Base-by-base conservation (phyloP, 2,797 vertebrate species). In the Danio albolineatus region DNA sequence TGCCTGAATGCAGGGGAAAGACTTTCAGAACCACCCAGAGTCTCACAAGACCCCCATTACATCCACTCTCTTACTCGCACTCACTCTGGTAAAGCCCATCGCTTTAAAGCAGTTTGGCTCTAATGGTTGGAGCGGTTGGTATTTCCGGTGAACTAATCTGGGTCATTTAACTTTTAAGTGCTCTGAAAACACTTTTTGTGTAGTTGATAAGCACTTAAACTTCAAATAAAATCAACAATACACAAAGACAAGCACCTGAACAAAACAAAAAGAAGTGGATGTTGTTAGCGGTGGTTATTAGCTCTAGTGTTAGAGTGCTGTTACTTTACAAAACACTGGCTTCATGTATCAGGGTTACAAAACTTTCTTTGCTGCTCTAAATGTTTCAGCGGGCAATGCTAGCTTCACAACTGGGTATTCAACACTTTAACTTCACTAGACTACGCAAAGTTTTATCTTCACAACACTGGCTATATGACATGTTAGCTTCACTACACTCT, bases 1-100 rank as follows among this genome's bases (percentile, higher is more conserved):
- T 48, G 39, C 71, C 65, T 56, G 48, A 72, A 70, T 56, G 21
- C 41, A 56, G 59, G 16, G 67, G 54, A 75, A 41, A 16, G 14
- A 66, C 16, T 61, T 79, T 82, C 51, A 59, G 73, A 73, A 44
- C 74, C 46, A 59, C 46, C 41, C 78, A 67, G 44, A 61, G 54
- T 61, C 53, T 69, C 56, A 49, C 41, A n/a, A 73, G 60, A 19
- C 46, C 62, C 61, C 57, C 65, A 5, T 56, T 43, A 44, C 64
- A 36, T 56, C 4, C 73, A 16, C 10, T 43, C 28, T 28, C 46
- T 44, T 59, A 64, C 53, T 65, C 14, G 57, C 64, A 73, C 54
- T 38, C 28, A 41, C 5, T 72, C 53, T 44, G 53, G 39, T n/a
- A 43, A 10, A 69, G 66, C 67, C 8, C 49, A 54, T 41, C 19